Base-by-base conservation (phyloP, 1,140 invertebrate species). In the Lasioglossum albipes region DNA sequence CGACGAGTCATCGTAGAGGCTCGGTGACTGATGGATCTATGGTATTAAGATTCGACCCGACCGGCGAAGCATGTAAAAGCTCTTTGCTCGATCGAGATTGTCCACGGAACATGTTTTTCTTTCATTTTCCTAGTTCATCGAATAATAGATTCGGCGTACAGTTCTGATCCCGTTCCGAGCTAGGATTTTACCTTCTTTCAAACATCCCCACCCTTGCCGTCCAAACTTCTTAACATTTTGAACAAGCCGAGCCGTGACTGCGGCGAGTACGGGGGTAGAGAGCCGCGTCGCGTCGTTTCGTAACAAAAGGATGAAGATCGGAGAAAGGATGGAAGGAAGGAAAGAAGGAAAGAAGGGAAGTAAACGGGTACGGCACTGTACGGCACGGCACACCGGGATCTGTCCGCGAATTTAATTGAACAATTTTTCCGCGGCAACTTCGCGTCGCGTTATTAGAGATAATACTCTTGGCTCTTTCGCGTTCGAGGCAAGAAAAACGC, bases 341-440 rank as follows among this genome's bases (percentile, higher is more conserved):
- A 36, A 36, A 4, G 36, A 36, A 36, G 36, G 36, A 36, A 27
- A 27, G 27, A 27, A 27, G 27, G 27, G 27, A 27, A 27, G 27
- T 27, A 27, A 27, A 27, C 0, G 0, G 27, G 27, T 27, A 27
- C 27, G 27, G 27, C 1, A 27, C 27, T 27, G 27, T 27, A 27
- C 27, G 27, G 27, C 27, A 36, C 3, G 36, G 36, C 36, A 36
- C 3, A 36, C 0, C 36, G 49, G n/a, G 31, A 18, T 42, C 52
- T 18, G 71, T 69, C 62, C 41, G 72, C 72, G 79, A 76, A 80
- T 85, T 79, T 86, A 85, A 86, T 86, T 66, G 68, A 83, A 75
- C 75, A 75, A 83, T 86, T 85, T 79, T 85, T 80, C 72, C 27
- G 7, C 61, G 10, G 61, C 42, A 27, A 59, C 12, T n/a, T 7